Evolutionary conservation across 2,113 vertebrate species (phyloP).

Genomic region (Rallus limicola): DNA sequence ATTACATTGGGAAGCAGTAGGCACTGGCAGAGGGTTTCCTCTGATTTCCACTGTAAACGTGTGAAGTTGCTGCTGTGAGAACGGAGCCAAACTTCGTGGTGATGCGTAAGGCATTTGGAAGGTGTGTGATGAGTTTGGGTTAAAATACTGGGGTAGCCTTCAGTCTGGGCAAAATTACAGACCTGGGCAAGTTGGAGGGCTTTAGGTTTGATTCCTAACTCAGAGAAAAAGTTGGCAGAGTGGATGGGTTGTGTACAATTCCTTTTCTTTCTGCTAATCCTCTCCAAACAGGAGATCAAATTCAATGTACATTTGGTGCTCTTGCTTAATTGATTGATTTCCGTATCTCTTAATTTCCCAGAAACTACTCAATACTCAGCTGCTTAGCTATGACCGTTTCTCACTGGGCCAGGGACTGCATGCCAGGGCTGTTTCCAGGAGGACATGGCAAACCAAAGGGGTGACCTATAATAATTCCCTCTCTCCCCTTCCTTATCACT

Average conservation of each 20-base stretch:
- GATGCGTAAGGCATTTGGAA: background rate
- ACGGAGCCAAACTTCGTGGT: background rate
- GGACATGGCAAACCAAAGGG: background rate
- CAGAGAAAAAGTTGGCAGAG: background rate
- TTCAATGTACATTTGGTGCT: background rate
- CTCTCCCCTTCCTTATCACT: background rate
- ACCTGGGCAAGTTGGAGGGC: background rate
- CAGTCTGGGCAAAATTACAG: background rate
- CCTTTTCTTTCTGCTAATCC: background rate
- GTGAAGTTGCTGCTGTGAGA: background rate
- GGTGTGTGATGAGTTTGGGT: background rate
- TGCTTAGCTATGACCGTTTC: background rate
- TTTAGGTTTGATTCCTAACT: background rate
- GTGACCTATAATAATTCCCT: background rate
- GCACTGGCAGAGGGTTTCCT: background rate
- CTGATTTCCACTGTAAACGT: background rate
- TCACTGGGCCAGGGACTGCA: background rate
- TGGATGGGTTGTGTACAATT: background rate
- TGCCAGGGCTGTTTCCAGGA: background rate
- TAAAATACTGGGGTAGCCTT: accelerated
- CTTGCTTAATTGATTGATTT: background rate
- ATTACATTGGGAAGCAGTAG: background rate
- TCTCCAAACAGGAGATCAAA: background rate
- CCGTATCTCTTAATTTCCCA: background rate
- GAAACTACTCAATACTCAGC: background rate